phyloP scores from a whole-genome alignment of 2,888 invertebrate genomes.

The Pyralis farinalis region DNA sequence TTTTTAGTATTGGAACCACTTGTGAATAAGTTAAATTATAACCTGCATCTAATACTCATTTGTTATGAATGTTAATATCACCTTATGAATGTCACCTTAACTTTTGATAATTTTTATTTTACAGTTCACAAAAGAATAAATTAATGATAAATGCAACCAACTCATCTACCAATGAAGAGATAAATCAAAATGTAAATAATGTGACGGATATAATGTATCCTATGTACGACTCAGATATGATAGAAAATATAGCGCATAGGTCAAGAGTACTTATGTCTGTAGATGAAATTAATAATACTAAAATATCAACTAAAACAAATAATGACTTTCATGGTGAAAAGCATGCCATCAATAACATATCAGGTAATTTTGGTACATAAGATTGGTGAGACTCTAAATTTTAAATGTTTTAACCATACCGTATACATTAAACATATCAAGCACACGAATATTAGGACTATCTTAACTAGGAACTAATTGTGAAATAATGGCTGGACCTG shows the following conservation, averaged over 20 bases:
- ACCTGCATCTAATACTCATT: no score
- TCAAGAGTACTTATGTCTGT: conserved; percentile 51
- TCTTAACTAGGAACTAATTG: no score
- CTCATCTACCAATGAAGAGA: background rate
- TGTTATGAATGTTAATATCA: no score
- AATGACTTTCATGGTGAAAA: background rate
- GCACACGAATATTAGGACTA: no score
- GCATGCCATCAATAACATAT: background rate
- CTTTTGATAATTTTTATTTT: conserved; percentile 10
- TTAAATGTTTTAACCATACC: no score
- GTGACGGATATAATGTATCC: conserved; percentile 25
- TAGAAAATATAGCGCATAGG: conserved; percentile 48
- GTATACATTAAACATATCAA: no score
- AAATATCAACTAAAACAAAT: background rate
- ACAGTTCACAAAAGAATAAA: conserved; percentile 17
- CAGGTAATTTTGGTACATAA: conserved; percentile 5
- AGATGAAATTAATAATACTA: no score
- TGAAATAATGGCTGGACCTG: no score
- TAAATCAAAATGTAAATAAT: background rate
- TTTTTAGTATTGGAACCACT: no score
- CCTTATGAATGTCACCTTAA: no score
- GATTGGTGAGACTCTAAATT: no score
- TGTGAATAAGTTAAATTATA: no score
- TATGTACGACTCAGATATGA: conserved; percentile 41
- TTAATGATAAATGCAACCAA: background rate